Conservation (phyloP, 2,888 invertebrate species). For the Megastigmus dorsalis region DNA sequence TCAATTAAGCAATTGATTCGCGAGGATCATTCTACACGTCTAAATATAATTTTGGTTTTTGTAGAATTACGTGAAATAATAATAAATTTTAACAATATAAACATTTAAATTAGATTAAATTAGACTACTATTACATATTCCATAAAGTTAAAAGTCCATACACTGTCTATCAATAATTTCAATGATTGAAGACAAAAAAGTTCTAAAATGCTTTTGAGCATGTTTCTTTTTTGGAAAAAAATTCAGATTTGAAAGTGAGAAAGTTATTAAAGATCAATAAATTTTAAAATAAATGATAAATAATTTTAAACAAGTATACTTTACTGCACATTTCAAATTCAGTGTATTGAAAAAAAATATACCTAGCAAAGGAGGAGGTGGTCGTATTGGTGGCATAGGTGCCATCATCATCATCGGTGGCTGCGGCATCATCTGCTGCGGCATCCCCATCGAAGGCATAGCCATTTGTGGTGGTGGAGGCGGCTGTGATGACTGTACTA, state of each 20-base stretch:
- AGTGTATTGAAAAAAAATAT: background rate
- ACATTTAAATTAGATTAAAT: background rate
- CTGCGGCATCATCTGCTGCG: conserved; percentile 76
- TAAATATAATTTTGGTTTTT: no score
- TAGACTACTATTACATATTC: background rate
- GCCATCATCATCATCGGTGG: conserved; percentile 81
- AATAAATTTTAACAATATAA: background rate
- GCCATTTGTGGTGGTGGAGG: conserved; percentile 69
- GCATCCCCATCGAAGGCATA: conserved; percentile 74
- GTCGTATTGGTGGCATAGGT: conserved; percentile 76
- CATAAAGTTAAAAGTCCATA: background rate
- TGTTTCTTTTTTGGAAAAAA: background rate
- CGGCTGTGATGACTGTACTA: conserved; percentile 63
- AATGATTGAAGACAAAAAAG: no score
- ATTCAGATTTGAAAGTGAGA: background rate
- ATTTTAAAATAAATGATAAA: no score
- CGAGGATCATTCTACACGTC: no score
- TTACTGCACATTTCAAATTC: background rate
- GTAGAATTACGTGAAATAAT: no score
- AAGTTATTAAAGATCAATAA: no score
- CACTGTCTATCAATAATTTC: no score
- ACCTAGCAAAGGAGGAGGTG: conserved; percentile 58
- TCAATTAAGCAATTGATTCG: no score
- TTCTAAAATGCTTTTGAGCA: no score
- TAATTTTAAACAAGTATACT: conserved; percentile 30